Evolutionary conservation across 2,888 invertebrate genomes (phyloP), one percentile per base, ranked within the genome.

Genomic region (Sabatieria punctata): DNA sequence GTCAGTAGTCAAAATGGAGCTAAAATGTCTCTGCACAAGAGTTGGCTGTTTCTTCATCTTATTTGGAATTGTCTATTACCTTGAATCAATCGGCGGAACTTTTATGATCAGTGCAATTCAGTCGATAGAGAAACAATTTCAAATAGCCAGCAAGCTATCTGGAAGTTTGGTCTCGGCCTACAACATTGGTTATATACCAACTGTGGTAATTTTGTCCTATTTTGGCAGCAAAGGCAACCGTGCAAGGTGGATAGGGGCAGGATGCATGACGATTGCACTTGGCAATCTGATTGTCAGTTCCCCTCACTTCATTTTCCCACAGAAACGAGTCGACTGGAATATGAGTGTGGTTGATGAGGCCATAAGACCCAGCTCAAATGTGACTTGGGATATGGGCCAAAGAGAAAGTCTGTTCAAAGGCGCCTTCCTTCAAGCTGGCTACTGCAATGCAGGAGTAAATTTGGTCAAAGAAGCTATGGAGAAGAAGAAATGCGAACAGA

Each of bases 1-100:
- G n/a, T n/a, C n/a, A n/a, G n/a, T n/a, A n/a, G n/a, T n/a, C n/a
- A n/a, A n/a, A n/a, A n/a, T n/a, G n/a, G n/a, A n/a, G n/a, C n/a
- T n/a, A n/a, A n/a, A n/a, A n/a, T n/a, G n/a, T n/a, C n/a, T n/a
- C n/a, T n/a, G n/a, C n/a, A n/a, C n/a, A n/a, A n/a, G n/a, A n/a
- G n/a, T n/a, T n/a, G n/a, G n/a, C n/a, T n/a, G n/a, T n/a, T n/a
- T n/a, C n/a, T n/a, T n/a, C n/a, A n/a, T n/a, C n/a, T n/a, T n/a
- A n/a, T n/a, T n/a, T n/a, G n/a, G n/a, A n/a, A n/a, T n/a, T n/a
- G n/a, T n/a, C 23, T 63, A 64, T 49, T 64, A 61, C 45, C 51
- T 63, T 36, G 64, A 64, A 50, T 59, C 64, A 18, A 64, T 64
- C 46, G 61, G 60, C 26, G 60, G 61, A 37, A 63, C 63, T 45